Conservation (phyloP, 2,888 invertebrate genomes). For the Pasiphila rectangulata region DNA sequence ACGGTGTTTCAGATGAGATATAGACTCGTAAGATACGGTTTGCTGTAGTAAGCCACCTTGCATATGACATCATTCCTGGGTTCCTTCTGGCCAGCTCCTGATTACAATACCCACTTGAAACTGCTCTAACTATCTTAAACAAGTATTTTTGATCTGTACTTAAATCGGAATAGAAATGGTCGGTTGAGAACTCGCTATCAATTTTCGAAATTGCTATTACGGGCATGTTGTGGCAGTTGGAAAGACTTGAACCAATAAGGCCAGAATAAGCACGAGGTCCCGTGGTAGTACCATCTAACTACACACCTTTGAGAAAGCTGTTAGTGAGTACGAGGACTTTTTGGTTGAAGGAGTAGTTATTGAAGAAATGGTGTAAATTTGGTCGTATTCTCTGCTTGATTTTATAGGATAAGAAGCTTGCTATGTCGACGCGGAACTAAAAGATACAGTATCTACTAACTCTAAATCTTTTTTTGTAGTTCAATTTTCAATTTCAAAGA, state of each 20-base stretch:
- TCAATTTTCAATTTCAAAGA: too few species aligned
- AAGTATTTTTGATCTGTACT: conserved; percentile 11
- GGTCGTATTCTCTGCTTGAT: too few species aligned
- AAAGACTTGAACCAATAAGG: not conserved
- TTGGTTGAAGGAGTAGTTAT: too few species aligned
- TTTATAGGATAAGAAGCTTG: too few species aligned
- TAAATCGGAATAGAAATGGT: too few species aligned
- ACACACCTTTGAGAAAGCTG: not conserved
- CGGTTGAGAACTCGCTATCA: too few species aligned
- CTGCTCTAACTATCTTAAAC: conserved; percentile 2
- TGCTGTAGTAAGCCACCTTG: conserved; percentile 31
- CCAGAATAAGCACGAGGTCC: not conserved
- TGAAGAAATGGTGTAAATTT: too few species aligned
- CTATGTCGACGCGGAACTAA: too few species aligned
- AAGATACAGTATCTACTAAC: too few species aligned
- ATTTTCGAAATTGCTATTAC: not conserved
- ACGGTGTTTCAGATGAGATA: conserved; percentile 6
- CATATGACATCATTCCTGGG: conserved; percentile 31
- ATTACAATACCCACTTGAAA: conserved; percentile 9
- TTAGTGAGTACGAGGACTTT: not conserved
- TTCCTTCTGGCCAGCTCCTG: conserved; percentile 17
- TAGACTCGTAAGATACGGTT: conserved; percentile 29
- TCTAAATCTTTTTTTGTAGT: too few species aligned
- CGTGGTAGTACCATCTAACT: not conserved
- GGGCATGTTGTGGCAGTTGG: not conserved